Base-by-base conservation (phyloP, 2,113 vertebrate species). In the Callorhinus ursinus region DNA sequence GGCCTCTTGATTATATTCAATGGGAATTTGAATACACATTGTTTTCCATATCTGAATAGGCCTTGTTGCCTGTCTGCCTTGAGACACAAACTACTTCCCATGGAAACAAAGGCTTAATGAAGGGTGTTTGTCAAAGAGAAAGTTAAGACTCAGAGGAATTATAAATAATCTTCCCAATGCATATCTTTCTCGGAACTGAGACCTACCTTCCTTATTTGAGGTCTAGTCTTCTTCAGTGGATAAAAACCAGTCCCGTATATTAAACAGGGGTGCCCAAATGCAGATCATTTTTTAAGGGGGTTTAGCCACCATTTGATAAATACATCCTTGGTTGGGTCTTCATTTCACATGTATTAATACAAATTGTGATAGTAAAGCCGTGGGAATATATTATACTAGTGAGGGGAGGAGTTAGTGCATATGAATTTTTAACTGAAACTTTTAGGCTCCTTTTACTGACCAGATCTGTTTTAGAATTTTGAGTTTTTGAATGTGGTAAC, bases 21-120 rank as follows among this genome's bases (percentile, higher is more conserved):
- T 89, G 88, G 92, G 53, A 85, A 92, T 93, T 96, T 95, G 97
- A 98, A 97, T 97, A 81, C 42, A 96, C 49, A 97, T 98, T 98
- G 98, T 98, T 96, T 95, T 77, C 39, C 51, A 19, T 88, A 86
- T 97, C 81, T 97, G 97, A 97, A 95, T 97, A 79, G 71, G 92
- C 95, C 96, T 93, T 90, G 46, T 97, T 96, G 93, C 94, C 87
- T 57, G 79, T 95, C 97, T 97, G 89, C 76, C 87, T 51, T 72
- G 36, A 96, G 31, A 96, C 83, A 97, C 94, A 97, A 82, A 96
- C 65, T 55, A 92, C 71, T 97, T 98, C 96, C 97, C 97, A 24
- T 76, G 74, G 93, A 90, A 71, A 98, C 97, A 98, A 98, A 97
- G 65, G 83, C 80, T 3, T 98, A 97, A 98, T 98, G 97, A 98